Base-by-base conservation (phyloP, 1,140 invertebrate genomes). In the Chionoecetes opilio region DNA sequence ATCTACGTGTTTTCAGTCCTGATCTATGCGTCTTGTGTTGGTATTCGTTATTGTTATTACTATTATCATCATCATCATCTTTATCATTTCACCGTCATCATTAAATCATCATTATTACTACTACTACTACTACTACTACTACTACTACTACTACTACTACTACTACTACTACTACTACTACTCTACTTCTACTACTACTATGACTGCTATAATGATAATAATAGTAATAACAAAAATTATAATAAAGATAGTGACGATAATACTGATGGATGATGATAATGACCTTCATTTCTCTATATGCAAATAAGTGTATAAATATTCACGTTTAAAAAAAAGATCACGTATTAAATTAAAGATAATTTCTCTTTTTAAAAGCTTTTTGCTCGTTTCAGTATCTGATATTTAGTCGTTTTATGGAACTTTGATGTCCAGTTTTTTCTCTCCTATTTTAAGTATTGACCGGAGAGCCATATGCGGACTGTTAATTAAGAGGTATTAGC, bases 401-500 rank as follows among this genome's bases (percentile, higher is more conserved):
- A 75, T 75, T 26, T 26, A n/a, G 8, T n/a, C 11, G 21, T 75
- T 75, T 75, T n/a, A 75, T 75, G 63, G 6, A n/a, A 75, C 6
- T 75, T 75, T 75, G 63, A 26, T 75, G 26, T 53, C 63, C 63
- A 14, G 21, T 75, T 75, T 75, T 75, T n/a, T 26, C 63, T 21
- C n/a, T n/a, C n/a, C n/a, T n/a, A n/a, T n/a, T 75, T 75, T n/a
- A 75, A 75, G 63, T 75, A 75, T 21, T n/a, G 63, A n/a, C 21
- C 21, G n/a, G 63, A 11, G 63, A 26, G 63, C n/a, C 63, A 75
- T 75, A 75, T n/a, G 63, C 63, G 21, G 63, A 75, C 63, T 75
- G 63, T 75, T n/a, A 26, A 75, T 75, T 75, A 75, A 75, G 63
- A 75, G 63, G 63, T 75, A 75, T 75, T 75, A 75, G 63, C 63